Percentiles rank a stretch among this genome's conserved stretches.
Conservation (phyloP, 1,140 invertebrate genomes). For the Zaprionus vittiger region DNA sequence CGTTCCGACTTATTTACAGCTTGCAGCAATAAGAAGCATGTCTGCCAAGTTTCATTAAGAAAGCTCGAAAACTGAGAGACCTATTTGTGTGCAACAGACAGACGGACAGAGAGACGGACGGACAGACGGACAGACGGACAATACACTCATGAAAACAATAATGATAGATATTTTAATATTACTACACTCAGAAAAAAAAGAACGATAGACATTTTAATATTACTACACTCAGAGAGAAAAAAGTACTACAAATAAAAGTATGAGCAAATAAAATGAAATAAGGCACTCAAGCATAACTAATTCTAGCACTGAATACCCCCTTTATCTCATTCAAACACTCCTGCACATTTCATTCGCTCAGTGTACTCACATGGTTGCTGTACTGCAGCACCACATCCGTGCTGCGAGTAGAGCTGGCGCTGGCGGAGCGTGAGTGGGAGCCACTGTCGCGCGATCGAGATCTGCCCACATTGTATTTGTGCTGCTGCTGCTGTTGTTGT, state of each 20-base stretch:
- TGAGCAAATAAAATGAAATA: not conserved
- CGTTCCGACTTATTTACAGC: too few species aligned
- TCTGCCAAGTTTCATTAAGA: too few species aligned
- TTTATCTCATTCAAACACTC: not conserved
- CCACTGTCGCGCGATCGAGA: constrained; percentile 88
- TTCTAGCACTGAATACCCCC: not conserved
- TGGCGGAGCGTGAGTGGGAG: constrained; percentile 88
- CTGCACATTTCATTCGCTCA: not conserved
- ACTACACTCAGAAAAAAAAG: too few species aligned
- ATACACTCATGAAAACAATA: too few species aligned
- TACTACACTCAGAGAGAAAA: not conserved
- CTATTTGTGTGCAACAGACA: too few species aligned
- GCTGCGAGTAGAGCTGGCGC: constrained; percentile 85
- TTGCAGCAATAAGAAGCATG: too few species aligned
- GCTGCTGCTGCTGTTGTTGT: constrained; percentile 45
- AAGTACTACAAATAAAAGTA: too few species aligned
- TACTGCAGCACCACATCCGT: constrained; percentile 82
- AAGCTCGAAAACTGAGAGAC: too few species aligned
- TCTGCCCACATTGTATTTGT: constrained; percentile 76
- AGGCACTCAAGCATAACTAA: not conserved
- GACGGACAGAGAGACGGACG: too few species aligned
- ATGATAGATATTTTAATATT: too few species aligned
- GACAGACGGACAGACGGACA: too few species aligned
- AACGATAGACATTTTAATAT: too few species aligned
- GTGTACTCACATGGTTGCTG: constrained; percentile 77